These are phyloP conservation scores for Myotis lucifugus DNA, from an alignment of 2,113 vertebrate genomes.

Conservation along the genomic window DNA sequence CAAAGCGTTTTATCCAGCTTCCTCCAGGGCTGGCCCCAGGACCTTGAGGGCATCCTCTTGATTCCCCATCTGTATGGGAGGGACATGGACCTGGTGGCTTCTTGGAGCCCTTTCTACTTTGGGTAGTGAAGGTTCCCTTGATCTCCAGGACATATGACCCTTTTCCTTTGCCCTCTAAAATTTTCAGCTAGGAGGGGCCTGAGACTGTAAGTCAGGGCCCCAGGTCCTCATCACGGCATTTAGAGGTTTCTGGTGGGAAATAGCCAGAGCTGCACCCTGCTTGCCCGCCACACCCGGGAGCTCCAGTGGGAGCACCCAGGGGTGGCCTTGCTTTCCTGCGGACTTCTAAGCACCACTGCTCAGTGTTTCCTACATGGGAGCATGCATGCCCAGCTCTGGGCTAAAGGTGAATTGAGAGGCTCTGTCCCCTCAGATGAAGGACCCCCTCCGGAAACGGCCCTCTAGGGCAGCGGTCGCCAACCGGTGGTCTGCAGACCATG, in stretches of 20 bases:
- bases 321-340: not conserved
- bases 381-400: not conserved
- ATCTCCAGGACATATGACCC: not conserved
- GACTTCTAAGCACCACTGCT: not conserved
- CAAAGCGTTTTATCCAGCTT: not conserved
- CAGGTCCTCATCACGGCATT: not conserved
- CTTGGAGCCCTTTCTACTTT: not conserved
- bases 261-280: rapidly evolving
- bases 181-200: not conserved
- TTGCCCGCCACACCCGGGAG: rapidly evolving
- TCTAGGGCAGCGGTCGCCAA: too few species aligned
- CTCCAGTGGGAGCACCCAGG: not conserved
- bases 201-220: not conserved
- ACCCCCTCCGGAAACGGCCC: not conserved
- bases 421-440: not conserved
- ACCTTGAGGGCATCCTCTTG: not conserved
- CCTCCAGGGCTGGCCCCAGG: not conserved
- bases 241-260: not conserved
- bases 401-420: not conserved
- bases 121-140: not conserved
- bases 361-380: too few species aligned
- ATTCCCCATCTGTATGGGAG: not conserved
- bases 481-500: too few species aligned
- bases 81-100: not conserved
- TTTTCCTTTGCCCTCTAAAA: not conserved